Percentiles rank a stretch among this genome's conserved stretches.
Evolutionary conservation across 2,888 invertebrate species (phyloP).

Genomic region (Agrochola circellaris): DNA sequence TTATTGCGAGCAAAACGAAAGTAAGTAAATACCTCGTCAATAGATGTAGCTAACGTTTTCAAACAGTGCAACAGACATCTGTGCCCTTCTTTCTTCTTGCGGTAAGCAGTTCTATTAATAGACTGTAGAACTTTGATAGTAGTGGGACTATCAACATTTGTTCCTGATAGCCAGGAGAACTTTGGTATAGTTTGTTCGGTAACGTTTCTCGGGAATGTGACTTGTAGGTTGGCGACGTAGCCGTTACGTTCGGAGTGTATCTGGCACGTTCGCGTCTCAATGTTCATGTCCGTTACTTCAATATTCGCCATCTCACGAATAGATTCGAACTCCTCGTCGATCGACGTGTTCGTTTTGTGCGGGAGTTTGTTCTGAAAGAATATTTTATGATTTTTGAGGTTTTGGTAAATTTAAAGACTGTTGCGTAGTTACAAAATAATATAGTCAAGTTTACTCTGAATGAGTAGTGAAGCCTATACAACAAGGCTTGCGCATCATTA

Average conservation of each 20-base stretch:
- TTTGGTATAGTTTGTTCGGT: constrained; percentile 87
- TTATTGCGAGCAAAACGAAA: background rate
- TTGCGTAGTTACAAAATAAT: background rate
- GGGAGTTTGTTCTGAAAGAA: constrained; percentile 81
- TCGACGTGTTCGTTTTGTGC: constrained; percentile 81
- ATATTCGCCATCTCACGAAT: constrained; percentile 89
- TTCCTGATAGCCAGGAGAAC: constrained; percentile 88
- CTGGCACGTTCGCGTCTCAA: constrained; percentile 90
- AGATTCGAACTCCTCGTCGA: constrained; percentile 89
- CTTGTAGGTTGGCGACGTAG: constrained; percentile 89
- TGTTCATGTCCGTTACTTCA: constrained; percentile 91
- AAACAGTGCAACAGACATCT: constrained; percentile 97
- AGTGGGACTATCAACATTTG: constrained; percentile 93
- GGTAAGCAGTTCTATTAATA: constrained; percentile 94
- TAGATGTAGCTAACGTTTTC: constrained; percentile 86
- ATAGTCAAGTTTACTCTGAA: background rate
- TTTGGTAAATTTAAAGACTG: background rate
- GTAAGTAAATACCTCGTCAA: constrained; percentile 84
- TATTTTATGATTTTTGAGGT: background rate
- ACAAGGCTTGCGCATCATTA: background rate
- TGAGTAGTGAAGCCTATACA: background rate
- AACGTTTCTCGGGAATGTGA: constrained; percentile 91
- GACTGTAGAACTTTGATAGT: constrained; percentile 95
- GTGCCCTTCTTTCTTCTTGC: constrained; percentile 95
- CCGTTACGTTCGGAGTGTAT: constrained; percentile 90